Percentiles rank a stretch among this genome's conserved stretches.
phyloP scores from a whole-genome alignment of 2,797 vertebrate genomes.

The Acrossocheilus fasciatus region DNA sequence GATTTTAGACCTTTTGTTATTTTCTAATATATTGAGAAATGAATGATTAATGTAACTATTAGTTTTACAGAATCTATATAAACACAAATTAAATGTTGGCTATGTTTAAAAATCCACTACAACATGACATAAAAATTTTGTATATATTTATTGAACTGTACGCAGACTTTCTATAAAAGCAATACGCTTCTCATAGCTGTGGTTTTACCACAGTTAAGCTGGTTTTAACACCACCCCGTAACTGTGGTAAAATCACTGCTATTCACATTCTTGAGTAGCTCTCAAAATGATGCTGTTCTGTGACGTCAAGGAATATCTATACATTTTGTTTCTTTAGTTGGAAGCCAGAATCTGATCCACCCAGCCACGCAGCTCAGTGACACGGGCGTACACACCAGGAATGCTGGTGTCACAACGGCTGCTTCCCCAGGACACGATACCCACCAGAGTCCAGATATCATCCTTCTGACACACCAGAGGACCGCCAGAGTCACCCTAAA shows the following conservation, averaged over 20 bases:
- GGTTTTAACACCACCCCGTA: not conserved
- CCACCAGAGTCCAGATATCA: slow-evolving; percentile 81
- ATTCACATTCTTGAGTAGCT: not conserved
- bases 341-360: slow-evolving; percentile 74
- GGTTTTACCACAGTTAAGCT: not conserved
- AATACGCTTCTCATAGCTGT: not conserved
- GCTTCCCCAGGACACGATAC: slow-evolving; percentile 87
- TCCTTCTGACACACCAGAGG: slow-evolving; percentile 84
- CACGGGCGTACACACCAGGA: slow-evolving; percentile 77
- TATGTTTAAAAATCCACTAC: not conserved
- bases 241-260: not conserved
- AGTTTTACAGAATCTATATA: not conserved
- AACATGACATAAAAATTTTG: not conserved
- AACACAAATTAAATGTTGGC: not conserved
- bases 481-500: slow-evolving; percentile 83
- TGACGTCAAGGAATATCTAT: not conserved
- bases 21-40: not conserved
- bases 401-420: slow-evolving; percentile 68
- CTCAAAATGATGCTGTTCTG: not conserved
- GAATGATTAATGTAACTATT: not conserved
- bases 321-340: slow-evolving; percentile 68
- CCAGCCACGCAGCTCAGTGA: slow-evolving; percentile 78
- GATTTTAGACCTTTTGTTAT: not conserved
- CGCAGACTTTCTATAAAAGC: not conserved
- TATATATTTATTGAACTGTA: not conserved